Evolutionary conservation across 2,113 vertebrate species (phyloP), one percentile per base, ranked within the genome.

Genomic region (Silurus asotus): DNA sequence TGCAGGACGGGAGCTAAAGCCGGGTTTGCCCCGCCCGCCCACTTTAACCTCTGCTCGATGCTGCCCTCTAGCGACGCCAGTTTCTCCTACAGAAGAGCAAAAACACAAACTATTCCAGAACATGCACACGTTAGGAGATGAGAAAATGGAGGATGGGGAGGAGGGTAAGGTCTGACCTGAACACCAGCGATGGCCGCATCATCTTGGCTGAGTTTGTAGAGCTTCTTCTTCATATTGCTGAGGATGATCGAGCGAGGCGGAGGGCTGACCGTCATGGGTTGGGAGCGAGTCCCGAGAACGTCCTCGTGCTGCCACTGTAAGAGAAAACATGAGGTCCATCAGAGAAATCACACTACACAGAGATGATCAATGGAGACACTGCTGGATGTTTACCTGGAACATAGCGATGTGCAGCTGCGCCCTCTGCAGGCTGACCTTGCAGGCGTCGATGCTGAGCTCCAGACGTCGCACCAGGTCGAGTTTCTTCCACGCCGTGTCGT

Each of bases 141-240:
- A 45, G 37, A 17, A 37, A 37, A 37, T 37, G 37, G 2, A 20
- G 28, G 15, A 58, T 10, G 6, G 8, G 58, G 19, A 23, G 20
- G 14, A 62, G 9, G 6, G 0, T 5, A 10, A 49, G 5, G 5
- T 25, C 61, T 20, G 10, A 99, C 98, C 97, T 99, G 98, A 28
- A 98, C 94, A 5, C 96, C 91, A 5, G 94, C 95, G 2, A 98
- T 97, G 61, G 97, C 97, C 28, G 96, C 95, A 90, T 99, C 98
- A 49, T 99, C 97, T 84, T 99, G 98, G 90, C 97, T 97, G 84
- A 99, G 95, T 0, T 98, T 97, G 83, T 99, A 98, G 51, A 99
- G 95, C 90, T 99, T 99, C 95, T 99, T 99, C 90, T 99, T 99
- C 97, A 99, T 97, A 92, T 95, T 99, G 92, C 95, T 95, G 88